Percentiles rank a stretch among this genome's conserved stretches.
Evolutionary conservation across 2,113 vertebrate species (phyloP).

Genomic region (Prietella phreatophila): DNA sequence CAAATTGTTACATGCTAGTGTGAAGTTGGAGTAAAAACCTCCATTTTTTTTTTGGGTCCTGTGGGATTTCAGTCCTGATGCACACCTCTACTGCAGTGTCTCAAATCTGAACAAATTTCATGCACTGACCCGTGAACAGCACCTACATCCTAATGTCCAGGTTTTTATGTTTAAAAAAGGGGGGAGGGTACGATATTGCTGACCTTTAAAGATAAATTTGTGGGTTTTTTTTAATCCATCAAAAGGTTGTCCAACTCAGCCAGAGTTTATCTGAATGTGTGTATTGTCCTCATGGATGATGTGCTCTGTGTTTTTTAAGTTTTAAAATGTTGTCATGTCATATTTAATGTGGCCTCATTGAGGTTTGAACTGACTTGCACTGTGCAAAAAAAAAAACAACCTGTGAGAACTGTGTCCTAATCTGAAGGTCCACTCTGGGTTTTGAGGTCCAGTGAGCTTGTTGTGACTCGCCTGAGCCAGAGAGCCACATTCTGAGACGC

Average conservation of each 20-base stretch:
- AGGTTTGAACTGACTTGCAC: not conserved
- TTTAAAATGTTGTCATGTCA: not conserved
- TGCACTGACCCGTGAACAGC: not conserved
- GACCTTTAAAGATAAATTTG: not conserved
- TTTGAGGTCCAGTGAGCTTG: slow-evolving; percentile 57
- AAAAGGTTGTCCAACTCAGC: not conserved
- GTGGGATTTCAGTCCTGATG: not conserved
- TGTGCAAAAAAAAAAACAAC: not conserved
- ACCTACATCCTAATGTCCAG: not conserved
- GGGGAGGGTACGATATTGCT: not conserved
- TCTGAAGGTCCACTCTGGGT: not conserved
- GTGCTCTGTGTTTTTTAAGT: not conserved
- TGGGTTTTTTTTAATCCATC: not conserved
- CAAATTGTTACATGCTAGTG: not conserved
- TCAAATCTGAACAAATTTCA: not conserved
- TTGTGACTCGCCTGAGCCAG: slow-evolving; percentile 57
- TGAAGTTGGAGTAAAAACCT: not conserved
- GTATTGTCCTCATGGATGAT: not conserved
- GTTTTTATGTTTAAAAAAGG: not conserved
- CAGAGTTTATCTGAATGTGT: not conserved
- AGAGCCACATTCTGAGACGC: slow-evolving; percentile 65
- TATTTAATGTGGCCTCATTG: not conserved
- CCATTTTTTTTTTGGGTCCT: not conserved
- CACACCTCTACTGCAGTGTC: not conserved
- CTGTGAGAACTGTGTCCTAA: not conserved